Conservation (phyloP, 1,140 invertebrate species). For the Brachionus sp. region DNA sequence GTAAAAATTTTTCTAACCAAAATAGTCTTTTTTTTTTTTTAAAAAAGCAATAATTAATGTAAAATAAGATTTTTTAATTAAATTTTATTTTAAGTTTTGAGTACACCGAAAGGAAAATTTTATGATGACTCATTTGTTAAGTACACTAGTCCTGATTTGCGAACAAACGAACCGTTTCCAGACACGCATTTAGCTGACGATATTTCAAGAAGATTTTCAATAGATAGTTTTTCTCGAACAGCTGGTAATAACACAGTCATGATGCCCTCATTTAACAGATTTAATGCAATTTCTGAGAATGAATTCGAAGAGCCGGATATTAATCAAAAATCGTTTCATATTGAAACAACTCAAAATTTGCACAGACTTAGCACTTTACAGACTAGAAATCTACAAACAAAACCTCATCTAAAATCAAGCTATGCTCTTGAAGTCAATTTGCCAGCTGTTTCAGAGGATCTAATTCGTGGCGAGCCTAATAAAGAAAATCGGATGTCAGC, state of each 20-base stretch:
- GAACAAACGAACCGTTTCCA: not conserved
- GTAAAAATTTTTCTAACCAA: not conserved
- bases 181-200: not conserved
- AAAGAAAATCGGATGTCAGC: conserved; percentile 33
- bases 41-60: not conserved
- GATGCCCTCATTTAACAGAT: conserved; percentile 19
- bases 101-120: conserved; percentile 34
- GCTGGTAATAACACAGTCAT: not conserved
- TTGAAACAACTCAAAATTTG: conserved; percentile 4
- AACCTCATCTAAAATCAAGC: conserved; percentile 38
- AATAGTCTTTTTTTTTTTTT: not conserved
- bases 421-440: conserved; percentile 30
- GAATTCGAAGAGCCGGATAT: conserved; percentile 41
- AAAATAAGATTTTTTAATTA: not conserved
- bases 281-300: conserved; percentile 43
- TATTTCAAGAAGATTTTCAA: conserved; percentile 27
- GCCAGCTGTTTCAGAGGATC: conserved; percentile 21
- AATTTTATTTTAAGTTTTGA: conserved; percentile 22
- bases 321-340: conserved; percentile 31
- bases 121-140: conserved; percentile 37
- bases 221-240: conserved; percentile 9
- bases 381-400: conserved; percentile 19
- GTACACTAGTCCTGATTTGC: conserved; percentile 29
- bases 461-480: conserved; percentile 3
- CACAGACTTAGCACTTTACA: conserved; percentile 1